phyloP scores from a whole-genome alignment of 2,113 vertebrate species.

The Hippocampus mohnikei region DNA sequence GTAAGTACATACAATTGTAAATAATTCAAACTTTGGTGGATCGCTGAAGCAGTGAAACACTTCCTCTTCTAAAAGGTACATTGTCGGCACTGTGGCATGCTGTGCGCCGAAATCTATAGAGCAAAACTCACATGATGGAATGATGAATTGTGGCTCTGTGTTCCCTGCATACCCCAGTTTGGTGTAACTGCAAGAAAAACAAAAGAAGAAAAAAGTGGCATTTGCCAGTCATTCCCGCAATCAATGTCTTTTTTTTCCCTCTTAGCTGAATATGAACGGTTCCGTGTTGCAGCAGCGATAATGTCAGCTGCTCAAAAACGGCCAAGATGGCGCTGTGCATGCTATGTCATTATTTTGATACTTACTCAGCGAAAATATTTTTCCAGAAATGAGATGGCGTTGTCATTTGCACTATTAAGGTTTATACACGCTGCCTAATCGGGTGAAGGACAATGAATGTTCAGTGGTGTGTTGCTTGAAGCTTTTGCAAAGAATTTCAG shows the following conservation, averaged over 20 bases:
- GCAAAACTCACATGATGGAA: slow-evolving; percentile 91
- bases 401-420: no score
- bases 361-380: no score
- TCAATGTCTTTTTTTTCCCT: no score
- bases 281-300: no score
- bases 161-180: slow-evolving; percentile 98
- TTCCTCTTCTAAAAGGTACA: neutral
- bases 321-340: no score
- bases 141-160: slow-evolving; percentile 97
- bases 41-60: neutral
- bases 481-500: slow-evolving; percentile 11
- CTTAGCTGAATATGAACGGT: no score
- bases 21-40: neutral
- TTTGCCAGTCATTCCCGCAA: no score
- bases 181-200: slow-evolving; percentile 86
- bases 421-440: no score
- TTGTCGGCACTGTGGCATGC: neutral
- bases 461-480: neutral
- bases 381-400: no score
- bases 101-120: slow-evolving; percentile 1
- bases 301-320: no score
- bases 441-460: no score
- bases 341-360: no score
- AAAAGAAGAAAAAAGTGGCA: slow-evolving; percentile 15
- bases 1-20: neutral